A percentile compares a stretch with the other conserved stretches of the same genome.
These are phyloP conservation scores for Varanus komodoensis DNA, from an alignment of 2,113 vertebrate genomes.

Conservation along the genomic window DNA sequence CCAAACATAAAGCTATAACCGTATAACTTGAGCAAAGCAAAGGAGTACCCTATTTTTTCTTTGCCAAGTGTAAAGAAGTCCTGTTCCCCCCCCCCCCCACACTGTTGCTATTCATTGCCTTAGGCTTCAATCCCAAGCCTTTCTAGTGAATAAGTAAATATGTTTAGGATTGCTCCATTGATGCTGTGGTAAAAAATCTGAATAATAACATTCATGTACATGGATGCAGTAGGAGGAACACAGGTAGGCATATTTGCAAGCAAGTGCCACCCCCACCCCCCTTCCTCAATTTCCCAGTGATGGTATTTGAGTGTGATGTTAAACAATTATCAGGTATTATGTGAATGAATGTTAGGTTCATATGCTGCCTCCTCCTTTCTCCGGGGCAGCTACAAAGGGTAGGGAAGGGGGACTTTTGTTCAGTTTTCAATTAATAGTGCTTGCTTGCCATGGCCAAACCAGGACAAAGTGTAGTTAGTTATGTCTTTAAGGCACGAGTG, in stretches of 20 bases:
- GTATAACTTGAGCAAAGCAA: background rate
- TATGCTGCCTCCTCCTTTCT: no score
- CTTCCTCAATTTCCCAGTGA: background rate
- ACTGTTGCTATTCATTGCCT: background rate
- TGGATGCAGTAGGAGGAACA: background rate
- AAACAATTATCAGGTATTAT: background rate
- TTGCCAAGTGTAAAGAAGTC: background rate
- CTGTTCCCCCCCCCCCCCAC: no score
- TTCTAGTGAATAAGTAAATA: background rate
- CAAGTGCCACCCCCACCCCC: background rate
- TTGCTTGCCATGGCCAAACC: no score
- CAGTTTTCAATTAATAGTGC: no score
- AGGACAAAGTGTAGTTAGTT: no score
- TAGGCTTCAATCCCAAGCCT: background rate
- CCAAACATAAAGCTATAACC: background rate
- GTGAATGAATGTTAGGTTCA: no score
- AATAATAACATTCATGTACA: background rate
- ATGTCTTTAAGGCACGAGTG: no score
- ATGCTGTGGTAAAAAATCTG: background rate
- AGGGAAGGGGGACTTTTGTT: no score
- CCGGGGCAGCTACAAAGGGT: no score
- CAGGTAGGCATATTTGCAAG: background rate
- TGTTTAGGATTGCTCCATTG: background rate
- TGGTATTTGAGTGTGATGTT: background rate
- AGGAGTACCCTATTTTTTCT: background rate